Base-by-base conservation (phyloP, 92 coral and sea anemone species). In the Porites evermanni region DNA sequence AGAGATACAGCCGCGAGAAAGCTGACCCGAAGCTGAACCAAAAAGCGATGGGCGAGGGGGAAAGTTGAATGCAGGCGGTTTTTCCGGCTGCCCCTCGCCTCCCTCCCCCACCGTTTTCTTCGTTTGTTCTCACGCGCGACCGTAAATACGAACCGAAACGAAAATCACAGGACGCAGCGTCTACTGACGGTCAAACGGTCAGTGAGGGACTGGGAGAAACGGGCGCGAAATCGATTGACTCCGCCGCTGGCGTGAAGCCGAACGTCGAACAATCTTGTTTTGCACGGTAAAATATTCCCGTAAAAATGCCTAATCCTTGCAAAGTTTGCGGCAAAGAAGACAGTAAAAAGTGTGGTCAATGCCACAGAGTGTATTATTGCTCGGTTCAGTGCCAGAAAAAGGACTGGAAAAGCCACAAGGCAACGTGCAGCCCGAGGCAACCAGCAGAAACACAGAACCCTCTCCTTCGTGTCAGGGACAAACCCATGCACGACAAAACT, bases 351-450 rank as follows among this genome's bases (percentile, higher is more conserved):
- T 67, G 84, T 44, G 84, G 84, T 21, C 52, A 80, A 52, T 80
- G 84, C 18, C 84, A 52, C 75, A 69, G 7, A 24, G 84, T 29
- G 64, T 80, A 50, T 24, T 80, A 80, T 24, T 80, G 84, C 53
- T 80, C 84, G 13, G 74, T 80, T 14, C 44, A 67, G 60, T 80
- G 84, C 84, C 84, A 80, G 10, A 21, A 19, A 52, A 67, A 67
- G 53, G 75, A 80, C 20, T 80, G 84, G 84, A 80, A 80, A 26
- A 69, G 75, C 64, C 84, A 80, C 50, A 80, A 80, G 24, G 24
- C 53, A 54, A 12, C 60, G 1, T 80, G 84, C 75, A 68, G 8
- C 44, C 18, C 74, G 52, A 52, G 75, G 18, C 78, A 44, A 7
- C 67, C 58, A 59, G 69, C 23, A 77, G 47, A 38, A 38, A 38